Base-by-base conservation (phyloP, 2,888 invertebrate genomes). In the Leptothorax acervorum region DNA sequence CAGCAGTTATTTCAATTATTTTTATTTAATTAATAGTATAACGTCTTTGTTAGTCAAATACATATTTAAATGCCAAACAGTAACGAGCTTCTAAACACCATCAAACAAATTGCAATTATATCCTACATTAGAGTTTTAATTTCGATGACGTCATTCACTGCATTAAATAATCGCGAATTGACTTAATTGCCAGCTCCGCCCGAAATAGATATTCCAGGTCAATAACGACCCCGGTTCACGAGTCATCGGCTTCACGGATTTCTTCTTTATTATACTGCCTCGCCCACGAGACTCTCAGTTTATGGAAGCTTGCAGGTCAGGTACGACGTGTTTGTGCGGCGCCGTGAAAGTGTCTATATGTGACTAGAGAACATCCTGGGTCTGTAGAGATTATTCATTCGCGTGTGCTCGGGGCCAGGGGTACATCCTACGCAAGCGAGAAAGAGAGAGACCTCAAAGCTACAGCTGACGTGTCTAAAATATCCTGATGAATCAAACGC, bases 241-340 rank as follows among this genome's bases (percentile, higher is more conserved):
- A 78, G 78, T 84, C 51, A 70, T 45, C 63, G 42, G 51, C 18
- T 70, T 68, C 65, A 68, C 42, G 78, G 85, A 89, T 87, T 87
- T 90, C 87, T 90, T 88, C 87, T 88, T 84, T 74, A 65, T 85
- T 87, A 81, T 81, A 66, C 83, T 68, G 70, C 73, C 31, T 87
- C 91, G 90, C 92, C 92, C 90, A 92, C 92, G 85, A 82, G 48
- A 68, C 65, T 86, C 75, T 86, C 92, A 28, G 85, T 92, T 92
- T 90, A 92, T 91, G 89, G 92, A 90, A 90, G 89, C 90, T 88
- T 90, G 90, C 83, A 62, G 75, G 86, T 85, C 88, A 81, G 84
- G 82, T 87, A 87, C 70, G 84, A 68, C 82, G 62, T 75, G 85
- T 88, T 86, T 76, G 60, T 4, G 15, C 65, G 79, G 66, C 73